Base-by-base conservation (phyloP, 2,113 vertebrate species). In the Epinephelus lanceolatus region DNA sequence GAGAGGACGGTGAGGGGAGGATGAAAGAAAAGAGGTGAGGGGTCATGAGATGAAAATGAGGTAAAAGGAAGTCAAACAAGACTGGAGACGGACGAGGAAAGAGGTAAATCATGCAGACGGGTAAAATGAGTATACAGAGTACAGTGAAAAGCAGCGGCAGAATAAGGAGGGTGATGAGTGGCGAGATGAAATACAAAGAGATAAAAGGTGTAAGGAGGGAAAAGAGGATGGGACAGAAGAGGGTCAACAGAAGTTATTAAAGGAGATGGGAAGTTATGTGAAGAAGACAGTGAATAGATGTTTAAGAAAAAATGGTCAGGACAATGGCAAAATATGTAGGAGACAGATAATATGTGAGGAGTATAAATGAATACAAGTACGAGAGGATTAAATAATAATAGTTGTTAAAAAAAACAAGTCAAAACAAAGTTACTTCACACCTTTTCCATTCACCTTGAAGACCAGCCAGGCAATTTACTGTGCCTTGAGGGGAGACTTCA, bases 11-110 rank as follows among this genome's bases (percentile, higher is more conserved):
- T 51, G 57, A 56, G 57, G 57, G 19, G 9, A 72, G 27, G 55
- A 84, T 79, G 69, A 86, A 82, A 80, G 37, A 66, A 62, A 59
- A 69, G 27, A 82, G 47, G 51, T 27, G 21, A 76, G 37, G 30
- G 27, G 63, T 51, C 42, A 80, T 53, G 25, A 78, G 0, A 60
- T 57, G 42, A 87, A 77, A 81, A 69, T 37, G 18, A 85, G 21
- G 37, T 57, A 45, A 21, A 61, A 30, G 57, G 27, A 76, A 69
- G 47, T 63, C 6, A 52, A 78, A 18, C 42, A n/a, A 62, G 4
- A 60, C 11, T 8, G 7, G 14, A 78, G 51, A 52, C 65, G 67
- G 52, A 61, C 2, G 18, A 60, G 1, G 23, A 62, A 56, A 49
- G 23, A 81, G 57, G 37, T 18, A 55, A 57, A 56, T 57, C 30